A percentile compares a stretch with the other conserved stretches of the same genome.
phyloP scores from a whole-genome alignment of 1,140 invertebrate genomes.

The Atopsyche davidsoni region DNA sequence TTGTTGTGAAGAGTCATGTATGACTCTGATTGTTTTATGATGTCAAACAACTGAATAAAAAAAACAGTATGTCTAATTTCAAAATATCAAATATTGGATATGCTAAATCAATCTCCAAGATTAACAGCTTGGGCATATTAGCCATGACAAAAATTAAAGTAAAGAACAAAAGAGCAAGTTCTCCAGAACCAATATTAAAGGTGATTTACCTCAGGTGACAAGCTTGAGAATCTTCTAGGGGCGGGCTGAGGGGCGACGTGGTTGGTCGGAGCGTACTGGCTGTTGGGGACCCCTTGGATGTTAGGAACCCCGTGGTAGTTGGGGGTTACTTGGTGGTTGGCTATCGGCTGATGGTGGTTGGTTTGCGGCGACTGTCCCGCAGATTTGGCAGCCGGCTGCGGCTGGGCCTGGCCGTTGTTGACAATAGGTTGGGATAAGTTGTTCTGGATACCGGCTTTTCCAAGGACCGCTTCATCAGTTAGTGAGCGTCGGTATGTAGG shows the following conservation, averaged over 20 bases:
- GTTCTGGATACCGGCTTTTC: conserved; percentile 30
- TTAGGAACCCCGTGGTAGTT: conserved; percentile 19
- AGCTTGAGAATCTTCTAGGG: conserved; percentile 37
- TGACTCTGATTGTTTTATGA: too few relatives aligned
- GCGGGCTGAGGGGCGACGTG: conserved; percentile 43
- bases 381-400: conserved; percentile 4
- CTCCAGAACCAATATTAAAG: background rate
- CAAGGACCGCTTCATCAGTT: conserved; percentile 24
- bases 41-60: too few relatives aligned
- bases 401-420: conserved; percentile 36
- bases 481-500: conserved; percentile 27
- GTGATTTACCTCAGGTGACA: conserved; percentile 26
- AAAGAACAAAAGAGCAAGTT: background rate
- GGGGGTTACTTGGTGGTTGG: conserved; percentile 3
- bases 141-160: background rate
- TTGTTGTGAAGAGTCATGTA: too few relatives aligned
- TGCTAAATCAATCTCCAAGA: too few relatives aligned
- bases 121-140: too few relatives aligned
- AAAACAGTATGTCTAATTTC: too few relatives aligned
- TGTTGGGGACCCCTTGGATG: conserved; percentile 4
- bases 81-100: too few relatives aligned
- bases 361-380: background rate
- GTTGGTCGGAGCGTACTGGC: conserved; percentile 20
- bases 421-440: too few relatives aligned
- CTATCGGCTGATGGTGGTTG: conserved; percentile 4